A percentile compares a stretch with the other conserved stretches of the same genome.
phyloP scores from a whole-genome alignment of 2,888 invertebrate species.

The Oscheius sp. region DNA sequence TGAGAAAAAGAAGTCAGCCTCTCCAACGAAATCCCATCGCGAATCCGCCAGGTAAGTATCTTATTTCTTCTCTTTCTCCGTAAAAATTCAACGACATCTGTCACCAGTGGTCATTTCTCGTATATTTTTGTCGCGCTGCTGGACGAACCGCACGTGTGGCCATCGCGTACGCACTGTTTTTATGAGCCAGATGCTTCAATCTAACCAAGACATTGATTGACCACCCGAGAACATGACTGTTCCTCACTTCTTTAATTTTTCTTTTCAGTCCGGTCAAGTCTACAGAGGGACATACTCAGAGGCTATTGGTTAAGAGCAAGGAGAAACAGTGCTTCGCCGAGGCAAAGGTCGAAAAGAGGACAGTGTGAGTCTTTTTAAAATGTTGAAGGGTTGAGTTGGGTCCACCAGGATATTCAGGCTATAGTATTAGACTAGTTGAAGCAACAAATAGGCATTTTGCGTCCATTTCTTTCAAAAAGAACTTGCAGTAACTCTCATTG shows the following conservation, averaged over 20 bases:
- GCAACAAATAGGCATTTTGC: too few relatives aligned
- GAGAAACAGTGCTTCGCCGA: conserved; percentile 48
- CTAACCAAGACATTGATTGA: conserved; percentile 11
- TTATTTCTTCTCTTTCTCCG: background rate
- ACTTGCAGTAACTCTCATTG: too few relatives aligned
- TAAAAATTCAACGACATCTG: background rate
- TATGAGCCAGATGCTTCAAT: conserved; percentile 16
- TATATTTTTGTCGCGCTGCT: too few relatives aligned
- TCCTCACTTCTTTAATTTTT: too few relatives aligned
- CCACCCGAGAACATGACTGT: background rate
- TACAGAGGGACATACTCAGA: conserved; percentile 22
- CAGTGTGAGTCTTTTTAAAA: conserved; percentile 32
- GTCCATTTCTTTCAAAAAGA: too few relatives aligned
- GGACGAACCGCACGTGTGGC: conserved; percentile 4
- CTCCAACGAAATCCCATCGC: background rate
- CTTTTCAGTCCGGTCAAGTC: conserved; percentile 29
- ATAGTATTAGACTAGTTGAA: too few relatives aligned
- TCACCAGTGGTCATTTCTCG: too few relatives aligned
- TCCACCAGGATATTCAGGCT: too few relatives aligned
- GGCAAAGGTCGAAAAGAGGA: conserved; percentile 46
- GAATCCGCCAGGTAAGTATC: conserved; percentile 6
- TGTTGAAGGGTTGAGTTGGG: background rate
- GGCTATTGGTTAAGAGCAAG: conserved; percentile 24
- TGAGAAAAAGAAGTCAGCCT: background rate
- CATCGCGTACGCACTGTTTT: conserved; percentile 16